Percentiles rank a stretch among this genome's conserved stretches.
These are phyloP conservation scores for Reinhardtius hippoglossoides DNA, from an alignment of 2,113 vertebrate species.

Conservation along the genomic window DNA sequence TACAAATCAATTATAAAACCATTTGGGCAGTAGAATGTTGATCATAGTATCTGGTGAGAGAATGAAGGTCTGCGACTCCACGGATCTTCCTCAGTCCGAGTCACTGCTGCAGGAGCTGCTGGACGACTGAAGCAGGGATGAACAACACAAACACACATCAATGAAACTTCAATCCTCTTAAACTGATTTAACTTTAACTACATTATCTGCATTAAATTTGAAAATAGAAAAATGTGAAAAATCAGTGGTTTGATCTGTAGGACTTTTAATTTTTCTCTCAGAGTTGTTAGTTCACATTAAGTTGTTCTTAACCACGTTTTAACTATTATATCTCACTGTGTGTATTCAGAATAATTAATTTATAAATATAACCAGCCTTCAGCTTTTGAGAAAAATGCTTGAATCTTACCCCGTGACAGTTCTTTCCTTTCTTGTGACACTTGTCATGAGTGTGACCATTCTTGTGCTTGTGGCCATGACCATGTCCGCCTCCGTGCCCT, in stretches of 20 bases:
- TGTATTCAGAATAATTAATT: not conserved
- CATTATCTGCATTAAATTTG: no score
- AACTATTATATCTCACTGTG: no score
- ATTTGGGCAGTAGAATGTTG: not conserved
- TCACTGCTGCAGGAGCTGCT: constrained; percentile 77
- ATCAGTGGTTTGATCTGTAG: no score
- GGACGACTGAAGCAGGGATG: constrained; percentile 56
- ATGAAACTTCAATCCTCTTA: not conserved
- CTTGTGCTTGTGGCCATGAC: constrained; percentile 7
- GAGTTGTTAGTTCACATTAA: no score
- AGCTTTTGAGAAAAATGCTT: not conserved
- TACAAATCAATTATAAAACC: not conserved
- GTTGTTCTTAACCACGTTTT: no score
- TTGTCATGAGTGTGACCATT: constrained; percentile 48
- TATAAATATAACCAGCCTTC: not conserved
- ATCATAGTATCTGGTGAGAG: not conserved
- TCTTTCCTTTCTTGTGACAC: constrained; percentile 66
- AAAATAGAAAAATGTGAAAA: no score
- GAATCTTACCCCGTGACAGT: constrained; percentile 63
- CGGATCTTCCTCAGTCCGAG: constrained; percentile 62
- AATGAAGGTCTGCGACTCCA: not conserved
- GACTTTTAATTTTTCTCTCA: no score
- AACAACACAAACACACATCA: not conserved
- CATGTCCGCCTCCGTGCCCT: not conserved
- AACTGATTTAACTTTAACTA: not conserved